A percentile compares a stretch with the other conserved stretches of the same genome.
Conservation (phyloP, 1,140 invertebrate genomes). For the Samia ricini region DNA sequence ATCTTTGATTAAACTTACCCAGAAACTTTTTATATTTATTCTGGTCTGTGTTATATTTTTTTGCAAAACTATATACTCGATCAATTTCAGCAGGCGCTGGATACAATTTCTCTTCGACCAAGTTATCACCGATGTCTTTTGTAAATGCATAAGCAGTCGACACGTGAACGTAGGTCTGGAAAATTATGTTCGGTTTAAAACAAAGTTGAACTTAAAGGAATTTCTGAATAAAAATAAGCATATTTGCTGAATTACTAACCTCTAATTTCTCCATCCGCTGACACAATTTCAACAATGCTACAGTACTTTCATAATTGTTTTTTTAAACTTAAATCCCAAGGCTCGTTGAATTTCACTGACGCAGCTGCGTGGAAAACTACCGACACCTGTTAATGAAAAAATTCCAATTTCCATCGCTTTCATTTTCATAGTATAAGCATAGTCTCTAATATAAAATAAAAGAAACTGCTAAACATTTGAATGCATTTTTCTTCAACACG, state of each 20-base stretch:
- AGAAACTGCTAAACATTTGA: too few species aligned
- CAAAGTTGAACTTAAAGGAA: too few species aligned
- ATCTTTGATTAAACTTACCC: not conserved
- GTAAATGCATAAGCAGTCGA: not conserved
- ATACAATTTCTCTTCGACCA: not conserved
- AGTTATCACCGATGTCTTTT: not conserved
- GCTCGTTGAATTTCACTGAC: slow-evolving; percentile 3
- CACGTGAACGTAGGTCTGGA: not conserved
- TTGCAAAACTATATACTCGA: not conserved
- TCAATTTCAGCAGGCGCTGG: not conserved
- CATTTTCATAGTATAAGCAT: too few species aligned
- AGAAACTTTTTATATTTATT: not conserved
- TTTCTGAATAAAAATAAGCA: too few species aligned
- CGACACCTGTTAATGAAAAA: too few species aligned
- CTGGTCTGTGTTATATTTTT: not conserved
- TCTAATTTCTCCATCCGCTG: not conserved
- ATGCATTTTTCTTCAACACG: too few species aligned
- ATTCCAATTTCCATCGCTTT: too few species aligned
- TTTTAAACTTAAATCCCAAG: slow-evolving; percentile 84
- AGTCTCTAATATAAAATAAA: too few species aligned
- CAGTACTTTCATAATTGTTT: slow-evolving; percentile 79
- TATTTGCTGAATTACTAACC: not conserved
- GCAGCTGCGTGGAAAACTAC: slow-evolving; percentile 4
- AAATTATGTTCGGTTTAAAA: not conserved
- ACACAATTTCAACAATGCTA: not conserved